phyloP scores from a whole-genome alignment of 2,797 vertebrate genomes.

The Megalops cyprinoides region DNA sequence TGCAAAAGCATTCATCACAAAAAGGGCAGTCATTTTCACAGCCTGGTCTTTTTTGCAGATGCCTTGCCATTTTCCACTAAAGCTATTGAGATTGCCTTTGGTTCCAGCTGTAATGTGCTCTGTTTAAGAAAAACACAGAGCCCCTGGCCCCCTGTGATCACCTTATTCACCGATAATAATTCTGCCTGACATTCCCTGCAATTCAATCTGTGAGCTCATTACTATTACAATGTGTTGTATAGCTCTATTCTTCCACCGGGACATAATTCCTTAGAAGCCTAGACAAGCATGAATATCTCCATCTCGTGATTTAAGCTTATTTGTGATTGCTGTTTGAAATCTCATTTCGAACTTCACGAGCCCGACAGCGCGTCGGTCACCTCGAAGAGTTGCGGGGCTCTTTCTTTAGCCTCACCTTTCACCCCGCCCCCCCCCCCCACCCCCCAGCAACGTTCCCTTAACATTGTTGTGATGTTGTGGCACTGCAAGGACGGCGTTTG shows the following conservation, averaged over 20 bases:
- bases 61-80: neutral
- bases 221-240: neutral
- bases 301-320: neutral
- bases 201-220: neutral
- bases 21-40: neutral
- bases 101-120: neutral
- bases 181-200: neutral
- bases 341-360: too few species aligned
- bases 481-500: neutral
- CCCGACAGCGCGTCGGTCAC: too few species aligned
- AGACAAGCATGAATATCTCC: neutral
- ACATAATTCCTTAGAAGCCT: neutral
- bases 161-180: constrained; percentile 4
- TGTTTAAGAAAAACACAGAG: neutral
- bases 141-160: neutral
- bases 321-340: constrained; percentile 6
- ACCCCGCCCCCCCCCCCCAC: too few species aligned
- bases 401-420: neutral
- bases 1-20: neutral
- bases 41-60: constrained; percentile 3
- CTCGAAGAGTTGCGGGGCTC: too few species aligned
- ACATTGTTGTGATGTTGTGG: constrained; percentile 39
- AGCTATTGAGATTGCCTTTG: constrained; percentile 4
- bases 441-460: constrained; percentile 8
- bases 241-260: neutral